A percentile compares a stretch with the other conserved stretches of the same genome.
These are phyloP conservation scores for Mythimna lalbum DNA, from an alignment of 2,888 invertebrate genomes.

Conservation along the genomic window DNA sequence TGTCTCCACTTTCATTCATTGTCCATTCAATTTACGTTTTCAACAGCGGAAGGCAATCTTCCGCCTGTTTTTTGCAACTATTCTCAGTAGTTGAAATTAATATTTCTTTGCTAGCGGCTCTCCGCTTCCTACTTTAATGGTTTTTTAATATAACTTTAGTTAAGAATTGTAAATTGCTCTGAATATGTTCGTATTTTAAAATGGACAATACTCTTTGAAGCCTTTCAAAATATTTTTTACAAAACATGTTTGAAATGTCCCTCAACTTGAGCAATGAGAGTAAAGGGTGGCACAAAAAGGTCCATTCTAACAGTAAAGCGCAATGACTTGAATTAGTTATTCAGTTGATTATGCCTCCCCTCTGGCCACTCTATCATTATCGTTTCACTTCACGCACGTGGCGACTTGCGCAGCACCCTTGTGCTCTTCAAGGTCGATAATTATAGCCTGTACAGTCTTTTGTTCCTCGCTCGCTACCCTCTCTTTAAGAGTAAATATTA, in stretches of 20 bases:
- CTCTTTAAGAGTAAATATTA: slow-evolving; percentile 68
- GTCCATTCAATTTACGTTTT: slow-evolving; percentile 59
- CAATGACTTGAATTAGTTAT: slow-evolving; percentile 90
- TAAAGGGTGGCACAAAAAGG: slow-evolving; percentile 84
- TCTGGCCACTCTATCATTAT: slow-evolving; percentile 89
- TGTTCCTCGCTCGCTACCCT: slow-evolving; percentile 72
- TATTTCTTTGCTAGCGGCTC: slow-evolving; percentile 55
- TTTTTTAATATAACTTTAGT: slow-evolving; percentile 50
- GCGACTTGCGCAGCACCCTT: slow-evolving; percentile 82
- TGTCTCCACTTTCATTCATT: slow-evolving; percentile 55
- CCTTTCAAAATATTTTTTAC: slow-evolving; percentile 79
- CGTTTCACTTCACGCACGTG: slow-evolving; percentile 88
- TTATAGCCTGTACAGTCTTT: slow-evolving; percentile 79
- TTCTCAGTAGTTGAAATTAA: slow-evolving; percentile 59
- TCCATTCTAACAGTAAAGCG: slow-evolving; percentile 83
- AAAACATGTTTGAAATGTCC: slow-evolving; percentile 78
- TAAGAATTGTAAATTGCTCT: slow-evolving; percentile 8
- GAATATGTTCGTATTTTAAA: slow-evolving; percentile 23
- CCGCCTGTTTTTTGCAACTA: slow-evolving; percentile 65
- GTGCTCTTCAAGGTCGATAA: slow-evolving; percentile 86
- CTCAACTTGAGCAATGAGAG: slow-evolving; percentile 68
- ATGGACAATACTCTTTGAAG: slow-evolving; percentile 44
- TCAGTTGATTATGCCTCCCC: slow-evolving; percentile 88
- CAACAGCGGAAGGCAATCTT: slow-evolving; percentile 66
- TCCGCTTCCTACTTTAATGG: slow-evolving; percentile 40